phyloP scores from a whole-genome alignment of 2,797 vertebrate species.

The Bufotes viridis region DNA sequence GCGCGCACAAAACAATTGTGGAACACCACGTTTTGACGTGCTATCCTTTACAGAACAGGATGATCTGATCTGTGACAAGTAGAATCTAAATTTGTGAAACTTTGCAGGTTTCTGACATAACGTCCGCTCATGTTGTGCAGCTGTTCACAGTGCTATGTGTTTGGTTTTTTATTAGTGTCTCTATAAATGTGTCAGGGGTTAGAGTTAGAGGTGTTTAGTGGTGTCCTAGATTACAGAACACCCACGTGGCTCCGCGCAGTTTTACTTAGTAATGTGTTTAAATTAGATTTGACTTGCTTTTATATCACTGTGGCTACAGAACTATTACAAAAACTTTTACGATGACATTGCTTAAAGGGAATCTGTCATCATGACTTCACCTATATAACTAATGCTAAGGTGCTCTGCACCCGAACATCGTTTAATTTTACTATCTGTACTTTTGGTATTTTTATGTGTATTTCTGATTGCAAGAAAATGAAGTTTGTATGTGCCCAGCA shows the following conservation, averaged over 20 bases:
- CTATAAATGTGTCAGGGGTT: not conserved
- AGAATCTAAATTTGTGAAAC: not conserved
- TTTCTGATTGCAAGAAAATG: too few species aligned
- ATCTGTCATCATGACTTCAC: not conserved
- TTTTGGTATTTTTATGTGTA: too few species aligned
- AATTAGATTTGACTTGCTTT: conserved; percentile 4
- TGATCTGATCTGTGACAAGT: not conserved
- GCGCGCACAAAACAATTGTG: not conserved
- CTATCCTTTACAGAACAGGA: not conserved
- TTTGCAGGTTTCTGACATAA: not conserved
- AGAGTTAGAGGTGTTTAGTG: not conserved
- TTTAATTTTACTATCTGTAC: too few species aligned
- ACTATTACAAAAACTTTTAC: not conserved
- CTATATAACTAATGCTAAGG: too few species aligned
- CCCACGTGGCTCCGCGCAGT: not conserved
- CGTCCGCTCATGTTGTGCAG: not conserved
- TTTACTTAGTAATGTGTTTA: not conserved
- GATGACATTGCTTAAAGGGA: not conserved
- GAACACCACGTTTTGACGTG: not conserved
- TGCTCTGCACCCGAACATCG: too few species aligned
- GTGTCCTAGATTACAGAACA: not conserved
- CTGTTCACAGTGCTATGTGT: not conserved
- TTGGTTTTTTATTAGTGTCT: not conserved
- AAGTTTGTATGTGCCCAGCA: too few species aligned
- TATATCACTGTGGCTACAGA: not conserved